Percentiles rank a stretch among this genome's conserved stretches.
phyloP scores from a whole-genome alignment of 2,113 vertebrate genomes.

The Carassius auratus region DNA sequence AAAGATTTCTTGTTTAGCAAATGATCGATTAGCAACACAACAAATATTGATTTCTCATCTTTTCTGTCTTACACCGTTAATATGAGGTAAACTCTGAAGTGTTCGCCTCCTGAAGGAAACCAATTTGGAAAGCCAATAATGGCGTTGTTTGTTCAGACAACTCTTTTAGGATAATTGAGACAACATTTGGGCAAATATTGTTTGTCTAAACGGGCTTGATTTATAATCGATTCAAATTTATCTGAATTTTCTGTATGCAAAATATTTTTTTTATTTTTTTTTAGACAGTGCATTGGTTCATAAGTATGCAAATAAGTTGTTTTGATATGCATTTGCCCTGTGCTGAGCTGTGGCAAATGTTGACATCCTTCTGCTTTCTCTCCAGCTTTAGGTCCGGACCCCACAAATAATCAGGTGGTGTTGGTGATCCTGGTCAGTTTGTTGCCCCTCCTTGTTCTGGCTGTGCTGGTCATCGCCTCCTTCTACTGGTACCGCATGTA shows the following conservation, averaged over 20 bases:
- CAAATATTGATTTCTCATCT: not conserved
- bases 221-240: not conserved
- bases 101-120: not conserved
- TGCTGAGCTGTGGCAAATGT: not conserved
- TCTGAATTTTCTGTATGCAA: not conserved
- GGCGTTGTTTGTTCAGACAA: not conserved
- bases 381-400: slow-evolving; percentile 51
- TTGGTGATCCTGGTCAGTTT: slow-evolving; percentile 83
- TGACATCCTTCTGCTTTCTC: not conserved
- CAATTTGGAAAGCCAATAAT: not conserved
- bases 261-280: not conserved
- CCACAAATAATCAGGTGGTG: slow-evolving; percentile 68
- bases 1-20: not conserved
- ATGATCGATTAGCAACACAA: not conserved
- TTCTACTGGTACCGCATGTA: slow-evolving; percentile 69
- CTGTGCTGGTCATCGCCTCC: slow-evolving; percentile 65
- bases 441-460: slow-evolving; percentile 82
- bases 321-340: not conserved
- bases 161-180: not conserved
- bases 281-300: not conserved
- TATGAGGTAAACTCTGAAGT: not conserved
- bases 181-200: not conserved
- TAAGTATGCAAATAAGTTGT: not conserved
- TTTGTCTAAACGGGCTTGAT: not conserved
- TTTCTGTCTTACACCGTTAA: not conserved